These are phyloP conservation scores for Zygothrica quintamaculata DNA, from an alignment of 2,888 invertebrate species.

Conservation along the genomic window DNA sequence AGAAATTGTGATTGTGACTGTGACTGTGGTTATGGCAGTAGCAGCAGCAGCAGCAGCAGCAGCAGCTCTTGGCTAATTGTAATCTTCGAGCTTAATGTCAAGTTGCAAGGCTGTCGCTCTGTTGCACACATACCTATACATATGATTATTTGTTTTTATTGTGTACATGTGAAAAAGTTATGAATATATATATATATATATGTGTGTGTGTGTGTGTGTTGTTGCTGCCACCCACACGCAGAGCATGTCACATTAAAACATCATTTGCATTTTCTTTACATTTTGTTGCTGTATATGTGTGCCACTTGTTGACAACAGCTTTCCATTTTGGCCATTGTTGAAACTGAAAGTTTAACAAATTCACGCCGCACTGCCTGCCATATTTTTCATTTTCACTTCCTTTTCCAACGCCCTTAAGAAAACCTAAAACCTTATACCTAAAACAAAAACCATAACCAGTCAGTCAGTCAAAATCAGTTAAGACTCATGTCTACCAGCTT, in stretches of 20 bases:
- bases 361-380: constrained; percentile 47
- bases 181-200: constrained; percentile 23
- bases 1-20: too few relatives aligned
- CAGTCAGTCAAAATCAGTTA: constrained; percentile 34
- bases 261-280: constrained; percentile 50
- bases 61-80: constrained; percentile 43
- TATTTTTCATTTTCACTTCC: constrained; percentile 68
- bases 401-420: constrained; percentile 54
- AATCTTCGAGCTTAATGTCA: constrained; percentile 65
- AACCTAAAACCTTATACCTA: too few relatives aligned
- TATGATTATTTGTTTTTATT: constrained; percentile 58
- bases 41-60: too few relatives aligned
- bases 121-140: constrained; percentile 24
- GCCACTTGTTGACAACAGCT: constrained; percentile 60
- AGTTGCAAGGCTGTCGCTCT: constrained; percentile 60
- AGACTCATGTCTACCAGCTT: constrained; percentile 55
- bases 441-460: constrained; percentile 5
- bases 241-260: constrained; percentile 39
- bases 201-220: not conserved
- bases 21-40: constrained; percentile 1
- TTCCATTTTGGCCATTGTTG: constrained; percentile 70
- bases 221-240: constrained; percentile 39
- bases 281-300: constrained; percentile 24
- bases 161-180: constrained; percentile 59
- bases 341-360: constrained; percentile 66